Conservation (phyloP, 2,797 vertebrate species). For the Schizothorax lantsangensis region DNA sequence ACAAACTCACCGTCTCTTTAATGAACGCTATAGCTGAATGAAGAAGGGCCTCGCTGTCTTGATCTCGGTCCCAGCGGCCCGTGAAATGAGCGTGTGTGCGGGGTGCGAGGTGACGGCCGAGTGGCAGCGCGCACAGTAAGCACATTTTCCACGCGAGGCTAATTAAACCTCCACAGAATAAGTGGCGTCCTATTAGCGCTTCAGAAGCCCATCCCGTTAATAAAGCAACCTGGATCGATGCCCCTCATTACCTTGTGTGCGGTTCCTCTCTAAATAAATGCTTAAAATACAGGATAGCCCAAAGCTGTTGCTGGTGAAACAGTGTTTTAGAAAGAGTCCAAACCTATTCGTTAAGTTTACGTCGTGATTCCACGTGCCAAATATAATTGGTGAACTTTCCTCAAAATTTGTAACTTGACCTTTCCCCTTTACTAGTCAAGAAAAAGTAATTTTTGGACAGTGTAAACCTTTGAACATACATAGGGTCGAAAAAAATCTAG, state of each 20-base stretch:
- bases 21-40: constrained; percentile 77
- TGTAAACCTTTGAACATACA: neutral
- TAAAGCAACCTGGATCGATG: constrained; percentile 80
- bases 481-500: neutral
- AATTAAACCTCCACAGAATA: constrained; percentile 83
- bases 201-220: constrained; percentile 75
- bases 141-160: constrained; percentile 80
- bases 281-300: constrained; percentile 56
- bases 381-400: neutral
- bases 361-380: neutral
- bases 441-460: neutral
- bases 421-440: neutral
- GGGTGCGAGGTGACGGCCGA: constrained; percentile 66
- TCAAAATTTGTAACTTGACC: neutral
- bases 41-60: constrained; percentile 70
- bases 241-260: constrained; percentile 76
- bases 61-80: constrained; percentile 69
- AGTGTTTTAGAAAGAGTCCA: neutral
- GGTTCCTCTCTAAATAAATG: constrained; percentile 66
- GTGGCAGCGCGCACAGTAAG: constrained; percentile 78
- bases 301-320: constrained; percentile 28
- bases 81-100: constrained; percentile 65
- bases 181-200: constrained; percentile 79
- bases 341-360: neutral
- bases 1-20: constrained; percentile 67